phyloP scores from a whole-genome alignment of 2,113 vertebrate species.

The Pangasianodon gigas region DNA sequence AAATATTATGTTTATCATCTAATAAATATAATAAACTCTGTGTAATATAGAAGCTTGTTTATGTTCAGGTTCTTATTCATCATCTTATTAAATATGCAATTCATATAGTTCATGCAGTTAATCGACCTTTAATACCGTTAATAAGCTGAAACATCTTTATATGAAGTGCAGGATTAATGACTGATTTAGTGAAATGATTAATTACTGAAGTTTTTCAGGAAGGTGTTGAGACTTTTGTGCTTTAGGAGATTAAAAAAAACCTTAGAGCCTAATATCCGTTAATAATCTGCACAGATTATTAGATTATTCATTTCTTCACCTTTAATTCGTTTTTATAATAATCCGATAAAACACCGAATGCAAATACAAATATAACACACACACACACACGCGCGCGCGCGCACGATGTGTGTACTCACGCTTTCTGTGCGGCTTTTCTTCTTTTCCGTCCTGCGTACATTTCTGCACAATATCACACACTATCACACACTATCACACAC shows the following conservation, averaged over 20 bases:
- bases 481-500: too few relatives aligned
- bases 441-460: conserved; percentile 63
- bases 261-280: not conserved
- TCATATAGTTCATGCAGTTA: not conserved
- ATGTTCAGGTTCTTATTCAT: not conserved
- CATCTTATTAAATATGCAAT: not conserved
- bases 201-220: too few relatives aligned
- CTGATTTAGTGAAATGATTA: not conserved
- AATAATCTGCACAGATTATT: not conserved
- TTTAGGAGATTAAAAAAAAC: not conserved
- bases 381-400: not conserved
- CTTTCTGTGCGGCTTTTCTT: conserved; percentile 56
- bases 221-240: not conserved
- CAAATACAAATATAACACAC: not conserved
- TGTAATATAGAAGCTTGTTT: not conserved
- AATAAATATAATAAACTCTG: not conserved
- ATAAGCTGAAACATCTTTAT: not conserved
- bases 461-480: not conserved
- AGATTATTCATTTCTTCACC: not conserved
- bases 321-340: not conserved
- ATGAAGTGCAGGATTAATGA: not conserved
- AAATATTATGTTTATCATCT: not conserved
- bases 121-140: not conserved
- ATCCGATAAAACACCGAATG: not conserved
- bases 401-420: conserved; percentile 48